Base-by-base conservation (phyloP, 2,113 vertebrate genomes). In the Salvelinus namaycush region DNA sequence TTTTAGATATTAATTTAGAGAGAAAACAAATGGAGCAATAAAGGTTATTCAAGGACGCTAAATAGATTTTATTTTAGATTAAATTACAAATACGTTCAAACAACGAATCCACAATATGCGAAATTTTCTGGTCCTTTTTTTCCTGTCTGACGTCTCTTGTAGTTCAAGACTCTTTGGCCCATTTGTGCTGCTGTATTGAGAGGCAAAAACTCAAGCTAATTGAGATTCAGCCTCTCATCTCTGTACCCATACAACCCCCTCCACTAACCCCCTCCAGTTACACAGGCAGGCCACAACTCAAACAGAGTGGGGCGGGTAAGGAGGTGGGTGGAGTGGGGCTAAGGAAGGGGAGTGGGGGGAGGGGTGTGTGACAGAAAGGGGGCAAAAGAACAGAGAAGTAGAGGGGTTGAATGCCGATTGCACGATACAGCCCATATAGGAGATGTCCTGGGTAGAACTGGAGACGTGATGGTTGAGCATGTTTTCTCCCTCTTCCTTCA, bases 151-250 rank as follows among this genome's bases (percentile, higher is more conserved):
- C 7, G 29, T 34, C 29, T 34, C 27, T 68, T 39, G 31, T 39
- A 68, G 67, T 9, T 12, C 31, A 39, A 68, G 18, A 27, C 20
- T 31, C 67, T 34, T 34, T 34, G 67, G 29, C 67, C 31, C 67
- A 68, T 68, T 68, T 68, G 67, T 68, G 29, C 31, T 31, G 67
- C 14, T 68, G 31, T 34, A 68, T 44, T 39, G 5, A 68, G 31
- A 18, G 29, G 31, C 27, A 18, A 67, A 34, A 31, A 34, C 67
- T 34, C 8, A 31, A 68, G 67, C 67, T 68, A 68, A 68, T 68
- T 68, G 67, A 68, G 67, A 68, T 68, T 68, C 67, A 68, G 67
- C 18, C 67, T 68, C 67, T 18, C 67, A 31, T 34, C 67, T 68
- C 67, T 68, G 67, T 31, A 68, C 31, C 67, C 67, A 39, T 68